Base-by-base conservation (phyloP, 2,113 vertebrate genomes). In the Salvelinus alpinus region DNA sequence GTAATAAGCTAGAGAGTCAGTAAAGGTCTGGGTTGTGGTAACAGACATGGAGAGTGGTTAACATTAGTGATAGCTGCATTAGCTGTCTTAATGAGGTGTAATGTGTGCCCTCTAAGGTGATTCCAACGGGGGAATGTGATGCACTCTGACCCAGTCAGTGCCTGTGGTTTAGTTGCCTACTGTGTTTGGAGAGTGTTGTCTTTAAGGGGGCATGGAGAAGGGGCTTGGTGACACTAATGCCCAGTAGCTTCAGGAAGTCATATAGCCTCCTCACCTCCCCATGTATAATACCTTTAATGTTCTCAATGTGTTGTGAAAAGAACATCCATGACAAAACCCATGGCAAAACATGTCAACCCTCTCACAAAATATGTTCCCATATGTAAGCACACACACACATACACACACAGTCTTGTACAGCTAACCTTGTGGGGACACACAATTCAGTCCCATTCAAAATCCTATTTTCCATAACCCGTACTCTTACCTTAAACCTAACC, bases 71-170 rank as follows among this genome's bases (percentile, higher is more conserved):
- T 47, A 67, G 38, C 38, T 9, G 77, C 27, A 78, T 83, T 75
- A 78, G 80, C 74, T 24, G n/a, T 31, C 5, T 47, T 81, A 82
- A 81, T 84, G 70, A 83, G 67, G 76, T 81, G 82, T 86, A 73
- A 82, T 75, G 47, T 9, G 9, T 80, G 80, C 62, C 68, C 34
- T 64, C 16, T 82, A 82, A 85, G 84, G 44, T 66, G 79, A 82
- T 88, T 82, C 82, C 76, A 76, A 5, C 0, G 64, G 64, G 38
- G 80, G 74, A 81, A 78, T 77, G 73, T 70, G 75, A 57, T 74
- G 72, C 78, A 71, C n/a, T 69, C 16, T 85, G 72, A 82, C 65
- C 77, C 3, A 1, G 38, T 44, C 38, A 44, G 51, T 70, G 67
- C 25, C 69, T 70, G 62, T 60, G 44, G 69, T 75, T 64, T 70